Evolutionary conservation across 1,140 invertebrate genomes (phyloP).

Genomic region (Drosophila parvula): DNA sequence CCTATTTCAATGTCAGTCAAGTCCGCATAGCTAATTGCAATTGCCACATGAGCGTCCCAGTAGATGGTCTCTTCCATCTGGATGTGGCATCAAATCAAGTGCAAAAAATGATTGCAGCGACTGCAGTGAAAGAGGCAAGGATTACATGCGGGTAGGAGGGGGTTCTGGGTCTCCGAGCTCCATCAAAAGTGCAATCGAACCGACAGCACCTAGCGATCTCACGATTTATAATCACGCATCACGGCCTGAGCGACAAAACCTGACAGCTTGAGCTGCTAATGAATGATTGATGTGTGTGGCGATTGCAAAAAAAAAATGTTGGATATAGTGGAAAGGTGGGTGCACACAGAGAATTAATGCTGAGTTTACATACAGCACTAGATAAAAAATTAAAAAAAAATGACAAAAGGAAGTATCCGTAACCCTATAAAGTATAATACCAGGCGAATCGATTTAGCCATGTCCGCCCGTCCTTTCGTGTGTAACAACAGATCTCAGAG

Average conservation of each 20-base stretch:
- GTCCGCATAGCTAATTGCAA: slow-evolving; percentile 43
- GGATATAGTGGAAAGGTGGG: not conserved
- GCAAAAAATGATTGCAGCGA: slow-evolving; percentile 42
- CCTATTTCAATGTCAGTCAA: slow-evolving; percentile 57
- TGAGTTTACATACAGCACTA: not conserved
- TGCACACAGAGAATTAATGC: slow-evolving; percentile 15
- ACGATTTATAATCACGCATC: slow-evolving; percentile 63
- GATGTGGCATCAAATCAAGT: slow-evolving; percentile 49
- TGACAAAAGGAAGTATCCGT: too few relatives aligned
- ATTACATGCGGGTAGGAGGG: not conserved
- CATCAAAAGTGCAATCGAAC: slow-evolving; percentile 46
- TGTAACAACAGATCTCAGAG: too few relatives aligned
- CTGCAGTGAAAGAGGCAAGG: slow-evolving; percentile 20
- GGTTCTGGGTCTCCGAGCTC: slow-evolving; percentile 22
- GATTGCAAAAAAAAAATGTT: slow-evolving; percentile 28
- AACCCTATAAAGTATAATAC: too few relatives aligned
- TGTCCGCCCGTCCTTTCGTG: too few relatives aligned
- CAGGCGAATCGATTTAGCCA: too few relatives aligned
- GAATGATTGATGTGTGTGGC: slow-evolving; percentile 78
- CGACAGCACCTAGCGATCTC: slow-evolving; percentile 37
- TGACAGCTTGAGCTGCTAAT: slow-evolving; percentile 80
- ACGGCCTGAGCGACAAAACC: slow-evolving; percentile 59
- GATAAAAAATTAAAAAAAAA: too few relatives aligned
- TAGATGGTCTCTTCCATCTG: slow-evolving; percentile 19
- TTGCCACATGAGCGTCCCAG: slow-evolving; percentile 24